Evolutionary conservation across 1,140 invertebrate species (phyloP).

Genomic region (Lamellibrachia luymesi): DNA sequence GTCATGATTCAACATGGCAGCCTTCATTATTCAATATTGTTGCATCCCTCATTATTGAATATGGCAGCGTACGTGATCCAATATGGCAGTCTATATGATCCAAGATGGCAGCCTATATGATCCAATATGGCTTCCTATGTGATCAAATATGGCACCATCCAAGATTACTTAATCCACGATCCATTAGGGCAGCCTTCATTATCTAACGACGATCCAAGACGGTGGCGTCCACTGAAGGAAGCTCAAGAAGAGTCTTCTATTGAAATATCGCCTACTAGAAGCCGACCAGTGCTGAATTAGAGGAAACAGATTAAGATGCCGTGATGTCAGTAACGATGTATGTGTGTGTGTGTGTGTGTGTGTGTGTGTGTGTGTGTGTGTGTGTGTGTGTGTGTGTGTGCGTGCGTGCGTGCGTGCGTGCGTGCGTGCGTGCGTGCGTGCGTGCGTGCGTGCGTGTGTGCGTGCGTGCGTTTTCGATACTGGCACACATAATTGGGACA

Average conservation of each 20-base stretch:
- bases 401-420: too few species aligned
- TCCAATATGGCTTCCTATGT: neutral
- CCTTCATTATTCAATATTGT: neutral
- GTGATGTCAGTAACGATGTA: neutral
- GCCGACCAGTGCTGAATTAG: neutral
- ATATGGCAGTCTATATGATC: neutral
- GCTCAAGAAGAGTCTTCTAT: neutral
- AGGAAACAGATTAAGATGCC: neutral
- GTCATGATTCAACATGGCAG: neutral
- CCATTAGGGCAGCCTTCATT: neutral
- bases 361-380: too few species aligned
- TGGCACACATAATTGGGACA: too few species aligned
- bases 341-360: neutral
- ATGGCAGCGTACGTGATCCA: neutral
- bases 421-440: too few species aligned
- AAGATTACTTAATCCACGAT: neutral
- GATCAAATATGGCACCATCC: neutral
- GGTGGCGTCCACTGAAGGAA: too few species aligned
- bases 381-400: too few species aligned
- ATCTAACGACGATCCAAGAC: neutral
- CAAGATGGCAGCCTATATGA: neutral
- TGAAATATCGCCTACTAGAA: neutral
- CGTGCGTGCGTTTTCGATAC: too few species aligned
- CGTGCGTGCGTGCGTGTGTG: too few species aligned
- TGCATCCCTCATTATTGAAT: too few species aligned